Base-by-base conservation (phyloP, 2,888 invertebrate species). In the Teleogryllus oceanicus region DNA sequence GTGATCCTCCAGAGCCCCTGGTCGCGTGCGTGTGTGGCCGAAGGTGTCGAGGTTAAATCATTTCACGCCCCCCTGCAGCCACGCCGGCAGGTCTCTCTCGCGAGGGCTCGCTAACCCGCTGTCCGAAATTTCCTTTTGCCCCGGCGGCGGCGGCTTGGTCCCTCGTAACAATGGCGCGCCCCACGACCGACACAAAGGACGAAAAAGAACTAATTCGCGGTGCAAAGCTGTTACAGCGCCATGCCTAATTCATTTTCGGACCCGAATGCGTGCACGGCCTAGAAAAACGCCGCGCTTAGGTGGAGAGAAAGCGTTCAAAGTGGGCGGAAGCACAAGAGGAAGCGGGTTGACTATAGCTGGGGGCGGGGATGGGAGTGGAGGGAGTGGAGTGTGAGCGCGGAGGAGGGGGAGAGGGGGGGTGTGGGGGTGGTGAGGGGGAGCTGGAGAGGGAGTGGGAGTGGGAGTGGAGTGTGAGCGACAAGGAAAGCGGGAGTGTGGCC, bases 391-490 rank as follows among this genome's bases (percentile, higher is more conserved):
- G 37, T 37, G 37, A 0, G 37, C 1, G 37, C 1, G 0, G 1
- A 1, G 37, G 8, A 1, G 1, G 37, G 8, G 8, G 8, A 8
- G 8, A 1, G 1, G 8, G 37, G 2, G 24, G 2, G 24, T 2
- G 24, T 24, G 24, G 24, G 24, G 24, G 24, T 24, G 37, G 37
- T 8, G 8, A 37, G 37, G 5, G 21, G 37, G 8, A 37, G 37
- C 1, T 1, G 8, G 37, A 37, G 37, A 37, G 8, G 37, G 0
- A 1, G 37, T 5, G 1, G 8, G 1, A 5, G 37, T 37, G 8
- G 37, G 8, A 37, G 37, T 8, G 5, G 8, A 8, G 8, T 37
- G 37, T 0, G 37, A 37, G 37, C 8, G 37, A 8, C 37, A 8
- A 8, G 8, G 4, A 0, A 8, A 37, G 24, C 24, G 24, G 24